Conservation (phyloP, 2,113 vertebrate genomes). For the Calyptommatus sinebrachiatus region DNA sequence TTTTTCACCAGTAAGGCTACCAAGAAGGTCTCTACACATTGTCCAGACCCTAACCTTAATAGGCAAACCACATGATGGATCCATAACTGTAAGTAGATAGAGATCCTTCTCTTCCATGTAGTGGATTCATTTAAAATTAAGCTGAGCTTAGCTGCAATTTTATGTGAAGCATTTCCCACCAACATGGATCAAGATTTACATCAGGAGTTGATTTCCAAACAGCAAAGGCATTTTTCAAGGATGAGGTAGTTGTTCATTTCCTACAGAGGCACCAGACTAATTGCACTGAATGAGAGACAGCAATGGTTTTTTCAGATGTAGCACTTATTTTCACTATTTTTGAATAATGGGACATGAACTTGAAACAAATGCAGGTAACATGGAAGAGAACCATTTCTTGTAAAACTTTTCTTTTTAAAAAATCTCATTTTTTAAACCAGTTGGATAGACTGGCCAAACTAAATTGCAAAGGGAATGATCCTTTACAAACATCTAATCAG, state of each 20-base stretch:
- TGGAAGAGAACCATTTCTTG: background rate
- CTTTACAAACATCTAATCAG: background rate
- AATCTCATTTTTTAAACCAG: background rate
- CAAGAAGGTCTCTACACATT: background rate
- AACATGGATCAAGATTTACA: background rate
- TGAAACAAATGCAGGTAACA: background rate
- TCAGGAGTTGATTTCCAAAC: slow-evolving; percentile 19
- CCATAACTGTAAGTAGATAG: background rate
- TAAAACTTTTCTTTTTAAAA: background rate
- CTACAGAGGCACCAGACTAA: slow-evolving; percentile 12
- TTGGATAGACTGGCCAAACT: slow-evolving; percentile 2
- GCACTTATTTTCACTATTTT: background rate
- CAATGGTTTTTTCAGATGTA: background rate
- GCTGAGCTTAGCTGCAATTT: background rate
- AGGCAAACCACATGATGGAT: background rate
- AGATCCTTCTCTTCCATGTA: background rate
- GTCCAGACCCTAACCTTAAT: background rate
- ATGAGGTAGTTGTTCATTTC: background rate
- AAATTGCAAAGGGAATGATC: background rate
- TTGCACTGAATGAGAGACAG: slow-evolving; percentile 9
- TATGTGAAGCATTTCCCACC: rapidly evolving
- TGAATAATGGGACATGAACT: background rate
- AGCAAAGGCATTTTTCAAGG: background rate
- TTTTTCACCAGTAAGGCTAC: background rate
- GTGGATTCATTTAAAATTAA: slow-evolving; percentile 24